phyloP scores from a whole-genome alignment of 1,140 invertebrate genomes.

The Ceratosolen fusciceps region DNA sequence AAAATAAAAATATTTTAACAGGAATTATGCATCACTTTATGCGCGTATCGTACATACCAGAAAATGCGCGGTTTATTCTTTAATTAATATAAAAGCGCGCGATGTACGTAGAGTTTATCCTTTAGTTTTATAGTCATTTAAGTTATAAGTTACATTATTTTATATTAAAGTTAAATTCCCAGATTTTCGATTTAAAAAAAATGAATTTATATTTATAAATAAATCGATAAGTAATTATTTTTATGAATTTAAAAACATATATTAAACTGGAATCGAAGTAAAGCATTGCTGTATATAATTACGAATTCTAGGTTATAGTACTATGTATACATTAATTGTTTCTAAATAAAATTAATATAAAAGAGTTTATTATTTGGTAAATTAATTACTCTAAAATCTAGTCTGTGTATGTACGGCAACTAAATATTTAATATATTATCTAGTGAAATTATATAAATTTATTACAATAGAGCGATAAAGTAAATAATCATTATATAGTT shows the following conservation, averaged over 20 bases:
- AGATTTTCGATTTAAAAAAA: too few species aligned
- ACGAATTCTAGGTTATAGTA: constrained; percentile 32
- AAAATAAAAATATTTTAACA: too few species aligned
- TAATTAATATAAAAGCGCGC: constrained; percentile 45
- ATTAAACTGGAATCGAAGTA: neutral
- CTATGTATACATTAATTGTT: constrained; percentile 8
- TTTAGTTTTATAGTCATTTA: too few species aligned
- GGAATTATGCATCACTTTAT: neutral
- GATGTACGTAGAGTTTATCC: neutral
- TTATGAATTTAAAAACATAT: neutral
- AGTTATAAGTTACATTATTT: too few species aligned
- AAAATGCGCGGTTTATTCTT: constrained; percentile 27
- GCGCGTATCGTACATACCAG: neutral
- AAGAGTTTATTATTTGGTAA: neutral
- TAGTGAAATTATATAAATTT: neutral
- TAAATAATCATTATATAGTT: neutral
- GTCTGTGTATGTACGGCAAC: neutral
- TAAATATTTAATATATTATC: neutral
- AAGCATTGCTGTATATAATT: neutral
- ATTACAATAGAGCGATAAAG: neutral
- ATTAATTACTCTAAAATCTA: neutral
- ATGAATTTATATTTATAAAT: neutral
- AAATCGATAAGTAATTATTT: neutral
- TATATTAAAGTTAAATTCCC: too few species aligned
- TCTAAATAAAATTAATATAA: neutral